These are phyloP conservation scores for Axinella damicornis DNA, from an alignment of 37 sponge, comb jelly and placozoan genomes.

Conservation along the genomic window DNA sequence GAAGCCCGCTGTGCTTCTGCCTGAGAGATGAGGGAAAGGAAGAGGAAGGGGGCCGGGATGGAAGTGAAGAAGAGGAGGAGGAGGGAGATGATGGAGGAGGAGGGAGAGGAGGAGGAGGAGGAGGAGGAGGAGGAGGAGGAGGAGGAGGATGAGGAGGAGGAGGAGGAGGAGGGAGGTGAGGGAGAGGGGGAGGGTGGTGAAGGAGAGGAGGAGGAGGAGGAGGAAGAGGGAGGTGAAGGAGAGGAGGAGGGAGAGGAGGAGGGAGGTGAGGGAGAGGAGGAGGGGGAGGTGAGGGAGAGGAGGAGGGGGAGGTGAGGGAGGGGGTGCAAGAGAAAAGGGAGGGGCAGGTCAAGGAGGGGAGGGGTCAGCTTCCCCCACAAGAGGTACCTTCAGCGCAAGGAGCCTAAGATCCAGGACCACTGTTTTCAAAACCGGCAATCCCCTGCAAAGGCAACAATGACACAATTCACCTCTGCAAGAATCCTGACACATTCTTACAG, in stretches of 20 bases:
- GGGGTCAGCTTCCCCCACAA: neutral
- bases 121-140: neutral
- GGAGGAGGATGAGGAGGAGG: neutral
- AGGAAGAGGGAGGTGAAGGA: neutral
- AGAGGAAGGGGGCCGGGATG: neutral
- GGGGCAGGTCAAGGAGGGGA: too few species aligned
- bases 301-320: neutral
- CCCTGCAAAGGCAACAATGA: constrained; percentile 35
- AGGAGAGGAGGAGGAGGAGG: neutral
- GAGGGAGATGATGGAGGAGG: neutral
- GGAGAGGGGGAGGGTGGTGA: neutral
- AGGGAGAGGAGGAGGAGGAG: neutral
- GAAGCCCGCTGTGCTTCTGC: constrained; percentile 34
- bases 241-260: neutral
- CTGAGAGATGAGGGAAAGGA: neutral
- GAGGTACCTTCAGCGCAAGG: constrained; percentile 53
- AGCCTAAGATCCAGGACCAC: constrained; percentile 61
- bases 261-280: neutral
- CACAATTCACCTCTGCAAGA: neutral
- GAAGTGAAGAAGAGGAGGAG: neutral
- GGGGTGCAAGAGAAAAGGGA: neutral
- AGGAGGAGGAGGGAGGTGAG: neutral
- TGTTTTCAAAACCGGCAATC: constrained; percentile 61
- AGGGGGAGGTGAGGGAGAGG: neutral
- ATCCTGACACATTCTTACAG: too few species aligned